Evolutionary conservation across 53 echinoderm and acorn worm genomes (phyloP), one percentile per base, ranked within the genome.

Genomic region (Hippasteria phrygiana): DNA sequence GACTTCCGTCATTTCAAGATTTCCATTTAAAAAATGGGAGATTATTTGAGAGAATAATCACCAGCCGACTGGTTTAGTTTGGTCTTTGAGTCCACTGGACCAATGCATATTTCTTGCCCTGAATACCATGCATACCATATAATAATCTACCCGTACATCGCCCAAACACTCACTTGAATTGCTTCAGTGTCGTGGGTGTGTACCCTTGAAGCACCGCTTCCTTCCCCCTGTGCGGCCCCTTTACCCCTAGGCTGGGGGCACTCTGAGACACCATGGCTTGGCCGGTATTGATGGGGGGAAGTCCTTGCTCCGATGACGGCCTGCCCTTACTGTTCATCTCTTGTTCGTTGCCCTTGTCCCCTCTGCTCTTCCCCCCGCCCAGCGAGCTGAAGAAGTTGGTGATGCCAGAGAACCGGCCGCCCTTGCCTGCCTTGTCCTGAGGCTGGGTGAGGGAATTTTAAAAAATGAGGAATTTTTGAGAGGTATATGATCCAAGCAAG

Each of bases 261-360:
- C 87, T 88, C 75, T 97, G 97, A 1, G 91, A 88, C 36, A 97
- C 95, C 62, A 97, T 90, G 29, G 80, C 91, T 45, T 97, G 94
- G 1, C 98, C 95, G 1, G 95, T 87, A 13, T 82, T 91, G 55
- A 97, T 97, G 0, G 93, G 91, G 5, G 98, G 98, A 38, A 97
- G 71, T 14, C 88, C 78, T 55, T 62, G 88, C 39, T 65, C 59
- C 1, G 94, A 94, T n/a, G 69, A 63, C 3, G 88, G 84, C 48
- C 91, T 91, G 1, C 90, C 87, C 62, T 77, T 92, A 40, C 39
- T 43, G 77, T 85, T 82, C 37, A 83, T 53, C 35, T 75, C 86
- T 18, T 94, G 75, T 24, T 83, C 87, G n/a, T 83, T 94, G 43
- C 87, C 40, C 31, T 88, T 90, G 16, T 43, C 77, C 4, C 71